These are phyloP conservation scores for Podargus strigoides DNA, from an alignment of 2,797 vertebrate species.

Conservation along the genomic window DNA sequence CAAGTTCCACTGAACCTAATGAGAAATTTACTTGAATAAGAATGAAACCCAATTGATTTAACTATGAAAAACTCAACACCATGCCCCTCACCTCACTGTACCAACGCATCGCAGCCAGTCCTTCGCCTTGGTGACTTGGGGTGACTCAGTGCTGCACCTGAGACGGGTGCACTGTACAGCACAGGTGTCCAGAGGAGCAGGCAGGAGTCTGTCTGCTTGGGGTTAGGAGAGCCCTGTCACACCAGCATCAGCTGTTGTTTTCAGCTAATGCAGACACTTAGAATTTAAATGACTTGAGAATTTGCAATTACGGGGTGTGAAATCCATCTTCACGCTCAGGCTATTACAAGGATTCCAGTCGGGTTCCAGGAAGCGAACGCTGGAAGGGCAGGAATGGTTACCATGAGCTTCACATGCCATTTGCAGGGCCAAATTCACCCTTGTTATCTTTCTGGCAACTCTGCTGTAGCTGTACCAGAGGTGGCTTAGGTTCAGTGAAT, in stretches of 20 bases:
- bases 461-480: neutral
- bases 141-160: neutral
- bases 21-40: neutral
- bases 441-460: neutral
- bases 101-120: accelerated
- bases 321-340: neutral
- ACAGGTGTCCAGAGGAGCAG: neutral
- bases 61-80: neutral
- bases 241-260: constrained; percentile 34
- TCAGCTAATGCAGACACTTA: neutral
- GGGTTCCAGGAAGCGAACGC: neutral
- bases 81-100: neutral
- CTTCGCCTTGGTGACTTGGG: neutral
- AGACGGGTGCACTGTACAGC: accelerated
- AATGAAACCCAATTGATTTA: neutral
- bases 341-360: neutral
- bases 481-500: neutral
- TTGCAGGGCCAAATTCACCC: neutral
- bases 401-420: neutral
- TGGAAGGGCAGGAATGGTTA: neutral
- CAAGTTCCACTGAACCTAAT: neutral
- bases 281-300: neutral
- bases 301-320: neutral
- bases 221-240: neutral
- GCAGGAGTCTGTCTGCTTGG: neutral